phyloP scores from a whole-genome alignment of 1,140 invertebrate species.

The Aplysia californica region DNA sequence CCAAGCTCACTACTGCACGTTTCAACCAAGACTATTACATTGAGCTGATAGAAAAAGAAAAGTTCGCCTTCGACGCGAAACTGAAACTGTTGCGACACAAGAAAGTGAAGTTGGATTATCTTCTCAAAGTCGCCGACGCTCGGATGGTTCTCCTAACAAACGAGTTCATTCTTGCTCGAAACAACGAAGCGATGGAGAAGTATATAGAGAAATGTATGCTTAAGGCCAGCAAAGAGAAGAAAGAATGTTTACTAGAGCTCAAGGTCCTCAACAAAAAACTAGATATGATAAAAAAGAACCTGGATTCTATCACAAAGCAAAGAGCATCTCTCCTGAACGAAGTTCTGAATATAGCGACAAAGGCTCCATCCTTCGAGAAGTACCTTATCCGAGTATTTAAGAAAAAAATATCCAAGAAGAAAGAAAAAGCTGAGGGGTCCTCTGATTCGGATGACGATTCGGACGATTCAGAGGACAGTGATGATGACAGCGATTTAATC shows the following conservation, averaged over 20 bases:
- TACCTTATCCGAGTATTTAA: conserved; percentile 23
- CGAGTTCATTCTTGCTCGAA: conserved; percentile 23
- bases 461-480: background rate
- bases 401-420: background rate
- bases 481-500: conserved; percentile 20
- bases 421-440: background rate
- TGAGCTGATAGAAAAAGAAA: conserved; percentile 1
- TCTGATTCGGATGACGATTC: background rate
- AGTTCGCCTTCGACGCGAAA: conserved; percentile 2
- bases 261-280: conserved; percentile 7
- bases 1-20: background rate
- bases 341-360: conserved; percentile 6
- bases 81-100: conserved; percentile 5
- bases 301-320: conserved; percentile 13
- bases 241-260: background rate
- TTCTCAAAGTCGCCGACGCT: conserved; percentile 12
- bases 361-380: conserved; percentile 18
- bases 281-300: conserved; percentile 1
- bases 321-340: conserved; percentile 2
- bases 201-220: background rate
- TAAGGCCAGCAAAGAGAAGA: conserved; percentile 17
- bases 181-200: conserved; percentile 21
- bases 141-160: conserved; percentile 2
- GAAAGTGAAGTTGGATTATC: conserved; percentile 16
- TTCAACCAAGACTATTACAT: conserved; percentile 6